Base-by-base conservation (phyloP, 2,888 invertebrate genomes). In the Pollenia labialis region DNA sequence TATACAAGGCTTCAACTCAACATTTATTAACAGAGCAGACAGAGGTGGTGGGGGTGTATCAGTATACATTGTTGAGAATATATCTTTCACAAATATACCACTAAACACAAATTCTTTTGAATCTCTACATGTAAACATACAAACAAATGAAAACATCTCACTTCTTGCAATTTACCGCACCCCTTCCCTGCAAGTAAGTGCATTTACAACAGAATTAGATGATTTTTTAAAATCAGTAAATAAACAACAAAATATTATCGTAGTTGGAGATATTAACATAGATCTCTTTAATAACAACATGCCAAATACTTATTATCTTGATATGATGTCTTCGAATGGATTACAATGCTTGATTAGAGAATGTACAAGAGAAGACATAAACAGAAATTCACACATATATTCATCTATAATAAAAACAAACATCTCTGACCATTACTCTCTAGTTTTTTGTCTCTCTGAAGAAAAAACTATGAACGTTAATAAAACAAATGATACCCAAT, bases 241-340 rank as follows among this genome's bases (percentile, higher is more conserved):
- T 18, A 64, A 12, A 44, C 40, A 50, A 54, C 18, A 64, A 12
- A 64, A 18, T 8, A 32, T 14, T 12, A 14, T 42, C 18, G 18
- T 18, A 2, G 12, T 62, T 7, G 74, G 74, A 10, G 74, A 74
- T 12, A 62, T 74, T 8, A 74, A 74, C 16, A 74, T 74, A 18
- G 60, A 62, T 62, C 14, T 74, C 1, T n/a, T 48, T 4, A 50
- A 16, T 16, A 23, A 44, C n/a, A 18, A 18, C 18, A 18, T 18
- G 18, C 18, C 18, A 18, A 18, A 18, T 18, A 62, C 18, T 18
- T 2, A 40, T 2, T 75, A 75, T 52, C 40, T 75, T 1, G 62
- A 75, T 50, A 50, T 62, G 50, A 11, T 60, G 7, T 14, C 10
- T 2, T 32, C 75, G 3, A 50, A 62, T 50, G 75, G 62, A 1